Percentiles rank a stretch among this genome's conserved stretches.
These are phyloP conservation scores for Falco berigora DNA, from an alignment of 2,797 vertebrate species.

Conservation along the genomic window DNA sequence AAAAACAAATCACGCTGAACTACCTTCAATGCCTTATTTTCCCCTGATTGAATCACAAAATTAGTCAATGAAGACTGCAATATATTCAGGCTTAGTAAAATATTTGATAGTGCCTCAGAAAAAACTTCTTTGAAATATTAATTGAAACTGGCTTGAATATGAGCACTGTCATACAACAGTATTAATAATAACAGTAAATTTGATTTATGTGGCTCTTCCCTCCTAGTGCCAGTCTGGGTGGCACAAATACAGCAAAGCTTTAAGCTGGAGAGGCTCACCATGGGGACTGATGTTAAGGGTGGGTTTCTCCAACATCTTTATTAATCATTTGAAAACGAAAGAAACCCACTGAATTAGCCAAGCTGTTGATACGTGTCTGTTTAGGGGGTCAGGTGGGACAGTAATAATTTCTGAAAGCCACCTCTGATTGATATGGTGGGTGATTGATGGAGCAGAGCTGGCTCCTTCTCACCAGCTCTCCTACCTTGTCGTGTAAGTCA, in stretches of 20 bases:
- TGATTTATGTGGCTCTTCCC: slow-evolving; percentile 32
- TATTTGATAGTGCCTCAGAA: not conserved
- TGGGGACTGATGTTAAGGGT: not conserved
- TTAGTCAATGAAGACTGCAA: slow-evolving; percentile 27
- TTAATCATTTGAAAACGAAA: not conserved
- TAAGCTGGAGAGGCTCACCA: not conserved
- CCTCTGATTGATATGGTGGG: not conserved
- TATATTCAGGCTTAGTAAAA: not conserved
- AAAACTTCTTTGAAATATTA: slow-evolving; percentile 58
- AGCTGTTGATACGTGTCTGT: not conserved
- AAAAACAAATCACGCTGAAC: slow-evolving; percentile 34
- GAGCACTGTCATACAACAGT: not conserved
- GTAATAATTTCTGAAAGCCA: not conserved
- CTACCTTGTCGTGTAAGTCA: rapidly evolving
- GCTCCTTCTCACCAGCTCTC: not conserved
- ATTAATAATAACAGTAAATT: slow-evolving; percentile 24
- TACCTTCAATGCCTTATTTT: slow-evolving; percentile 21
- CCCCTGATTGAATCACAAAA: slow-evolving; percentile 33
- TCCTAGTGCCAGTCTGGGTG: not conserved
- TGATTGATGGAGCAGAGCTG: not conserved
- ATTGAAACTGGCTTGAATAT: slow-evolving; percentile 41
- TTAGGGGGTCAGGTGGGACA: not conserved
- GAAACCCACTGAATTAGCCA: not conserved
- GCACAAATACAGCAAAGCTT: not conserved
- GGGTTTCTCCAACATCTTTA: not conserved